Percentiles rank a stretch among this genome's conserved stretches.
phyloP scores from a whole-genome alignment of 2,888 invertebrate genomes.

The Eumerus sabulonum region DNA sequence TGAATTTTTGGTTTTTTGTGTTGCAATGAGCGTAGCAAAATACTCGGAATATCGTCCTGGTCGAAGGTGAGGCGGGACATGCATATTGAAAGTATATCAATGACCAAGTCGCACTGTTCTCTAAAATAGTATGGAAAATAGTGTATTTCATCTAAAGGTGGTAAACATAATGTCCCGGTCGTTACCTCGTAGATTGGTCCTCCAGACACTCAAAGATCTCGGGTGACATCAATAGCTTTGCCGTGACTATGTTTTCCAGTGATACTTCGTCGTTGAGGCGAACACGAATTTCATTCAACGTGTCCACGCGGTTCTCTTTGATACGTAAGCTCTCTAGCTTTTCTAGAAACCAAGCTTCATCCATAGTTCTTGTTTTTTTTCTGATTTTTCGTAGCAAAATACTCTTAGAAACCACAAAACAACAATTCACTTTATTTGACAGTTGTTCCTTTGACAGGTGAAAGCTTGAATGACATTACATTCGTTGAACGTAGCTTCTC shows the following conservation, averaged over 20 bases:
- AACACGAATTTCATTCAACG: constrained; percentile 79
- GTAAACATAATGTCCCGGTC: constrained; percentile 72
- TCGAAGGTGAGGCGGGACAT: constrained; percentile 83
- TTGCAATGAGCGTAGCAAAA: constrained; percentile 82
- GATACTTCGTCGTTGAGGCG: constrained; percentile 77
- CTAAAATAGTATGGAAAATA: constrained; percentile 76
- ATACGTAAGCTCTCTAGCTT: constrained; percentile 78
- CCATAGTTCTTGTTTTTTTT: constrained; percentile 70
- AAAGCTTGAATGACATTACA: no score
- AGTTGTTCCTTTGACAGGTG: not conserved
- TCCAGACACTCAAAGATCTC: constrained; percentile 84
- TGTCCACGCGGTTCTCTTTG: constrained; percentile 78
- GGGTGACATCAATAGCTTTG: constrained; percentile 80
- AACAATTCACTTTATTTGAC: constrained; percentile 28
- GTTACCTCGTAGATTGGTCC: constrained; percentile 71
- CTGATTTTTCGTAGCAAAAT: no score
- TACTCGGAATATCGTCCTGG: constrained; percentile 82
- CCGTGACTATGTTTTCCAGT: constrained; percentile 77
- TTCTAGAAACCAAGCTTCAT: constrained; percentile 80
- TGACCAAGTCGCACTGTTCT: constrained; percentile 82
- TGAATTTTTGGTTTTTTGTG: constrained; percentile 84
- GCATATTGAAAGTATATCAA: constrained; percentile 83
- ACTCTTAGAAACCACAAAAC: not conserved
- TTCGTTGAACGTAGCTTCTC: no score
- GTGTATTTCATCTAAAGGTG: not conserved